These are phyloP conservation scores for Rhynchophorus ferrugineus DNA, from an alignment of 1,140 invertebrate genomes.

Conservation along the genomic window DNA sequence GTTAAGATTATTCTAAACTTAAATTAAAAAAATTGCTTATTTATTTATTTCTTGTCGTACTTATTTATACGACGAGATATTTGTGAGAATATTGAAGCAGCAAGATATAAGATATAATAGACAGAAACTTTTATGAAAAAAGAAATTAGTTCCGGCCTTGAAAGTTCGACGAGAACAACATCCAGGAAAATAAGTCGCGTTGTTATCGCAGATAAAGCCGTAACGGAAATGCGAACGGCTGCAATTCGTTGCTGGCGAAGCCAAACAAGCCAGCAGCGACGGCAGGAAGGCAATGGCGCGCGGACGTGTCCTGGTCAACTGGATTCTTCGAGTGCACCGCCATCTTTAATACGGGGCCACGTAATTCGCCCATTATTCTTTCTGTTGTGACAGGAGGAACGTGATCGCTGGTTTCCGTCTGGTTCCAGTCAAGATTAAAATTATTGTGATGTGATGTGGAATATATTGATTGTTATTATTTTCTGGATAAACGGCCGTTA, in stretches of 20 bases:
- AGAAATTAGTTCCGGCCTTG: neutral
- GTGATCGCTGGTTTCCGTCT: neutral
- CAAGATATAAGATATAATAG: too few relatives aligned
- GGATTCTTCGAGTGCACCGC: neutral
- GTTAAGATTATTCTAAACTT: too few relatives aligned
- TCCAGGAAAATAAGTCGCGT: neutral
- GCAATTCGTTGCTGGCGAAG: neutral
- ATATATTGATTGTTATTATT: too few relatives aligned
- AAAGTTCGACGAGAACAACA: neutral
- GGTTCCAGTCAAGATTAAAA: neutral
- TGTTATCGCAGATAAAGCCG: neutral
- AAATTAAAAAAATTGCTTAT: too few relatives aligned
- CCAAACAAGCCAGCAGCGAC: neutral
- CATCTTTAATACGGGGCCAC: conserved; percentile 1
- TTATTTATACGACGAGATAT: too few relatives aligned
- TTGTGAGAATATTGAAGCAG: too few relatives aligned
- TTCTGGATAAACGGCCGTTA: too few relatives aligned
- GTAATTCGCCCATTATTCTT: neutral
- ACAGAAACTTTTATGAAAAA: too few relatives aligned
- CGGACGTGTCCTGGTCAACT: conserved; percentile 3
- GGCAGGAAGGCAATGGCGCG: neutral
- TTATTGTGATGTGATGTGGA: neutral
- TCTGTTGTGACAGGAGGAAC: neutral
- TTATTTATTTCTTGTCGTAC: too few relatives aligned
- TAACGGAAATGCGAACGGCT: neutral